Conservation (phyloP, 1,140 invertebrate genomes). For the Macrobrachium nipponense region DNA sequence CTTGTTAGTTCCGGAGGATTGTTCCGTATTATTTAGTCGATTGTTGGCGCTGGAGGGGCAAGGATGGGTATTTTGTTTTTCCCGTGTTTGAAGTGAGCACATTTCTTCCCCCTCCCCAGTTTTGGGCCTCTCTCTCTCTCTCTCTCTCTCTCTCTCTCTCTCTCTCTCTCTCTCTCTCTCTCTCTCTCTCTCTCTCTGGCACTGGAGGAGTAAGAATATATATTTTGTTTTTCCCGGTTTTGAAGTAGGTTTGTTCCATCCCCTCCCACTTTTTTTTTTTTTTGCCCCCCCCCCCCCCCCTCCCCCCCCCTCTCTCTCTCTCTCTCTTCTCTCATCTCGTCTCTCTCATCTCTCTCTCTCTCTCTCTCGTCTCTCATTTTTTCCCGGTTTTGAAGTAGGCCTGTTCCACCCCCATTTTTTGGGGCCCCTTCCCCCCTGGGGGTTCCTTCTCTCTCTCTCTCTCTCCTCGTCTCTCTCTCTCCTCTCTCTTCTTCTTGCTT, state of each 20-base stretch:
- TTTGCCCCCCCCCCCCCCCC: too few species aligned
- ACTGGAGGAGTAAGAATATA: too few species aligned
- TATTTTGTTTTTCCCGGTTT: background rate
- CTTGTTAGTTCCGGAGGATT: background rate
- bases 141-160: background rate
- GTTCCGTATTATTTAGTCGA: background rate
- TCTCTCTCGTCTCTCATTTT: background rate
- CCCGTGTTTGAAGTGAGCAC: too few species aligned
- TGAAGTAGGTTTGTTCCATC: background rate
- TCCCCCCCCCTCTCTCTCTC: background rate
- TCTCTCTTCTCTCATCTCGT: background rate
- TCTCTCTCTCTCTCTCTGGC: background rate
- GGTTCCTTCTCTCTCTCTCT: conserved; percentile 22
- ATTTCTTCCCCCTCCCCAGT: too few species aligned
- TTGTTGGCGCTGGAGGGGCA: too few species aligned
- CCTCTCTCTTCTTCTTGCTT: background rate
- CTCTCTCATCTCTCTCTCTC: background rate
- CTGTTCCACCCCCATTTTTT: background rate
- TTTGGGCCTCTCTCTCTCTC: too few species aligned
- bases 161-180: background rate
- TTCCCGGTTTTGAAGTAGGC: background rate
- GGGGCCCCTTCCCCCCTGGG: background rate
- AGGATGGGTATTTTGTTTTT: too few species aligned
- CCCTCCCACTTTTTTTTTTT: background rate
- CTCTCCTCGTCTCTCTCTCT: too few species aligned